phyloP scores from a whole-genome alignment of 2,113 vertebrate genomes.

The Porphyrio hochstetteri region DNA sequence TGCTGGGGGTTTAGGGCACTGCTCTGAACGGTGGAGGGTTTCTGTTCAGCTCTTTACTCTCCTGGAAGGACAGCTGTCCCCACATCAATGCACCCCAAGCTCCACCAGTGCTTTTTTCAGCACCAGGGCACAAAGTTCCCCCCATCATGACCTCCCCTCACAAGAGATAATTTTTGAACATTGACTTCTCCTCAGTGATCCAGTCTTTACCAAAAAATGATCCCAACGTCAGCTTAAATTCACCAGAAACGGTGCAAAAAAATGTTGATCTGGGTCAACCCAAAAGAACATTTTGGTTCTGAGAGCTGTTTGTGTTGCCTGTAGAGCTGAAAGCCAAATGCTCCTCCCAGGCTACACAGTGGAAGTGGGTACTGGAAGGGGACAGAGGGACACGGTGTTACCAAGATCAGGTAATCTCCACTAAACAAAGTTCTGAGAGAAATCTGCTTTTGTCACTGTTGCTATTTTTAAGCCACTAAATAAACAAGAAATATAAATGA shows the following conservation, averaged over 20 bases:
- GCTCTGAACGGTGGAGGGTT: neutral
- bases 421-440: neutral
- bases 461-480: constrained; percentile 26
- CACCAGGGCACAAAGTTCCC: neutral
- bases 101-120: neutral
- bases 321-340: neutral
- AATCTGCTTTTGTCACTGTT: neutral
- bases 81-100: neutral
- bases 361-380: neutral
- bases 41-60: neutral
- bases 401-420: neutral
- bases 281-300: neutral
- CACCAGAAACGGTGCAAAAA: neutral
- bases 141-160: neutral
- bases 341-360: neutral
- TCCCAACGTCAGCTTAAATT: neutral
- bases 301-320: neutral
- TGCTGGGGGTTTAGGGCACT: neutral
- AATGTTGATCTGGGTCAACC: neutral
- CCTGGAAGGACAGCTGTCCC: neutral
- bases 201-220: neutral
- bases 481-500: constrained; percentile 51
- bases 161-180: neutral
- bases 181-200: neutral
- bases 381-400: neutral